Conservation (phyloP, 2,113 vertebrate genomes). For the Ivindomyrus marchei region DNA sequence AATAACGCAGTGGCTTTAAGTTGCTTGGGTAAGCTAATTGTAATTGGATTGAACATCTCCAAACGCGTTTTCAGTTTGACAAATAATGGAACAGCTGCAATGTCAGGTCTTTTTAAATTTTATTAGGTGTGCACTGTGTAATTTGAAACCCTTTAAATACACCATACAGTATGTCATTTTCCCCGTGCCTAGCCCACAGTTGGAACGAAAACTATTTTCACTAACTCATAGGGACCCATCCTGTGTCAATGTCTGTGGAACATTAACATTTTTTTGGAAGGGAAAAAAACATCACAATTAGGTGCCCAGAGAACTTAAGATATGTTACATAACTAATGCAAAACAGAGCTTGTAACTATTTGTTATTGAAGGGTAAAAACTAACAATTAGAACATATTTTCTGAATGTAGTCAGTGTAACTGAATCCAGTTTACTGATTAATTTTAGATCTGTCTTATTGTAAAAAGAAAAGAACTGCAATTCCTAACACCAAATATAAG, state of each 20-base stretch:
- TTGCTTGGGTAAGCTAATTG: conserved; percentile 15
- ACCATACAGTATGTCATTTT: conserved; percentile 20
- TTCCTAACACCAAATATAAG: conserved; percentile 4
- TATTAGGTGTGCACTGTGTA: conserved; percentile 33
- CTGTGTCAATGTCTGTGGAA: conserved; percentile 29
- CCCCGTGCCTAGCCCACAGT: not conserved
- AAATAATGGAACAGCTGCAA: conserved; percentile 32
- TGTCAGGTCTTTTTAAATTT: conserved; percentile 26
- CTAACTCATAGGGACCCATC: conserved; percentile 22
- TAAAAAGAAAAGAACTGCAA: not conserved
- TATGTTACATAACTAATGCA: conserved; percentile 19
- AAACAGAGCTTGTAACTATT: conserved; percentile 1
- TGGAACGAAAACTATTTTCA: conserved; percentile 31
- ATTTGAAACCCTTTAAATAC: conserved; percentile 31
- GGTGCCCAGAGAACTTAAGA: conserved; percentile 10
- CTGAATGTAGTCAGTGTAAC: conserved; percentile 5
- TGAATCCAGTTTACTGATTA: conserved; percentile 17
- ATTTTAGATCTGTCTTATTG: conserved; percentile 16
- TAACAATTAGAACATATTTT: not conserved
- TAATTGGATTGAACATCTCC: conserved; percentile 5
- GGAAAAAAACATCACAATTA: conserved; percentile 25
- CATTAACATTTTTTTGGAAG: conserved; percentile 33
- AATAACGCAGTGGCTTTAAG: not conserved
- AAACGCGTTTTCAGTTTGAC: conserved; percentile 20
- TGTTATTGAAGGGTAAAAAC: not conserved